Conservation (phyloP, 2,888 invertebrate species). For the Urechis unicinctus region DNA sequence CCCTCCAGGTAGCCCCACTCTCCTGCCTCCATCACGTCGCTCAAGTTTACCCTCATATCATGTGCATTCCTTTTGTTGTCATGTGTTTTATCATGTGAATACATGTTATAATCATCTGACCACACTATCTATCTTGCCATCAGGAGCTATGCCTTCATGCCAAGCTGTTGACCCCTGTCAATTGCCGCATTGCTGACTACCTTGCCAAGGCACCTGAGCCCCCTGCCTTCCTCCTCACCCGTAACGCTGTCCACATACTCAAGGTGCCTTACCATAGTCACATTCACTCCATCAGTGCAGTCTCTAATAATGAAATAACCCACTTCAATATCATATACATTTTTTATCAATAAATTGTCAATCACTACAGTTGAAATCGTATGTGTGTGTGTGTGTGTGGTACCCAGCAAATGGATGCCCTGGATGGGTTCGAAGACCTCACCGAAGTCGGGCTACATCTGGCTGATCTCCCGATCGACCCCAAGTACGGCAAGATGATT, state of each 20-base stretch:
- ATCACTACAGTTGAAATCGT: too few species aligned
- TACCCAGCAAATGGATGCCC: slow-evolving; percentile 71
- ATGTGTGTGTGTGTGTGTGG: too few species aligned
- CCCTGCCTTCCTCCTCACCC: slow-evolving; percentile 70
- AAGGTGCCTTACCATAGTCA: slow-evolving; percentile 42
- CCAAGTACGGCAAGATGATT: slow-evolving; percentile 84
- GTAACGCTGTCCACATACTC: slow-evolving; percentile 64
- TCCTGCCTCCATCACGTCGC: not conserved
- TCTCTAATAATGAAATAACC: too few species aligned
- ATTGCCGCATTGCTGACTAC: slow-evolving; percentile 75
- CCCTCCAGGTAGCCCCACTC: slow-evolving; percentile 60
- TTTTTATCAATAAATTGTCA: too few species aligned
- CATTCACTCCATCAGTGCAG: too few species aligned
- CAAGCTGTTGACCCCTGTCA: slow-evolving; percentile 72
- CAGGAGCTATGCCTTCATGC: slow-evolving; percentile 79
- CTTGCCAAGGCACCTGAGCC: slow-evolving; percentile 78
- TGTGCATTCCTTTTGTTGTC: not conserved
- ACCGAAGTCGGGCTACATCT: slow-evolving; percentile 83
- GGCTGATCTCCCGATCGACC: slow-evolving; percentile 86
- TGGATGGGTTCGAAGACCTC: slow-evolving; percentile 77
- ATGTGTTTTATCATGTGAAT: too few species aligned
- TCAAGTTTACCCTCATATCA: not conserved
- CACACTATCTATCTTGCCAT: slow-evolving; percentile 21
- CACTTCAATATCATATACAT: too few species aligned
- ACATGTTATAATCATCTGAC: not conserved